Base-by-base conservation (phyloP, 2,888 invertebrate species). In the Drosophila siamana region DNA sequence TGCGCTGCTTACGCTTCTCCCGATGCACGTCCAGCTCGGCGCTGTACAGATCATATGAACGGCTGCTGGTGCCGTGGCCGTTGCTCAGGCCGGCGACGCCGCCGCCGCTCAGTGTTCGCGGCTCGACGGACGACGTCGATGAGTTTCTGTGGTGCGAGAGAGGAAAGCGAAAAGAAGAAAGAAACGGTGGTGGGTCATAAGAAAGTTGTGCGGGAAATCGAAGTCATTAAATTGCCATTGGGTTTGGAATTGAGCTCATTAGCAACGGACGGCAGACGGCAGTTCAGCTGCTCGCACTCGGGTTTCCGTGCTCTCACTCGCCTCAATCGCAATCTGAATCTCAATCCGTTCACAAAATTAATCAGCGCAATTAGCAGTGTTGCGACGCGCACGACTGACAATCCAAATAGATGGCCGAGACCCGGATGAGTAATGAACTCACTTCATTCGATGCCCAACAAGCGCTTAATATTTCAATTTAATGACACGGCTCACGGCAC, bases 1-100 rank as follows among this genome's bases (percentile, higher is more conserved):
- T 95, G 61, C 94, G 94, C 86, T 95, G 95, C 2, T 94, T 95
- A 26, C 95, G 93, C 82, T 94, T 94, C 91, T 96, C 96, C 55
- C 94, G 94, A 44, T 91, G 83, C 0, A 94, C 92, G 80, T 94
- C 94, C 78, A 94, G 79, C 67, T 94, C 94, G 33, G 93, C 92
- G 55, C 93, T 94, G 74, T 93, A 93, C 11, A 93, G 88, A 74
- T 94, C 93, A 68, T 93, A 93, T 38, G 93, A 91, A 47, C 92
- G 90, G 7, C 74, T 47, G 44, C 51, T 77, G 16, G 84, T 47
- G 0, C 71, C 64, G 7, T 74, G 74, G 0, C 80, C 82, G 13
- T 80, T 80, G 56, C 78, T 86, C 16, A 84, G 63, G 0, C 85
- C 86, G 0, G 88, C 83, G 19, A 86, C 82, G 2, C 85, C 86